A percentile compares a stretch with the other conserved stretches of the same genome.
phyloP scores from a whole-genome alignment of 2,797 vertebrate genomes.

The Myoxocephalus aenaeus region DNA sequence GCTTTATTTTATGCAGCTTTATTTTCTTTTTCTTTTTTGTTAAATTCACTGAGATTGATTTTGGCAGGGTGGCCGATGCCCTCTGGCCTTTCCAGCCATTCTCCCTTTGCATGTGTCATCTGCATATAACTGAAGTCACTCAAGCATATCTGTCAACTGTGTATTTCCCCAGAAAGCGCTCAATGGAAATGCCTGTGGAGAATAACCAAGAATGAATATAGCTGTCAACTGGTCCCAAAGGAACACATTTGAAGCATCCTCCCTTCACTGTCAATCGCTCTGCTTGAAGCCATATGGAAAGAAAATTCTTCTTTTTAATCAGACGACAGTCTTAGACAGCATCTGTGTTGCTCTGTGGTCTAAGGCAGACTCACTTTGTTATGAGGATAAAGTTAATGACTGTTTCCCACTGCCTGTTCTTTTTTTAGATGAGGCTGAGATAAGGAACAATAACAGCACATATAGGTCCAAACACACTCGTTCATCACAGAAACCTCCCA shows the following conservation, averaged over 20 bases:
- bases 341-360: conserved; percentile 27
- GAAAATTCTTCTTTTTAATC: conserved; percentile 57
- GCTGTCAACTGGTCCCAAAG: conserved; percentile 70
- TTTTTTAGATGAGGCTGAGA: conserved; percentile 43
- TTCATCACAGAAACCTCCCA: conserved; percentile 6
- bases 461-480: conserved; percentile 20
- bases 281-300: conserved; percentile 39
- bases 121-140: conserved; percentile 68
- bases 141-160: conserved; percentile 73
- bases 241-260: conserved; percentile 52
- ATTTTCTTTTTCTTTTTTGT: conserved; percentile 8
- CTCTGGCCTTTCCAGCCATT: conserved; percentile 49
- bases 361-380: conserved; percentile 24
- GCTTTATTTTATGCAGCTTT: not conserved
- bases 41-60: conserved; percentile 15
- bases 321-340: conserved; percentile 17
- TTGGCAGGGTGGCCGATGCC: conserved; percentile 33
- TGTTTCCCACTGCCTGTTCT: conserved; percentile 24
- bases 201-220: conserved; percentile 67
- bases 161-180: conserved; percentile 61
- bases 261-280: conserved; percentile 48
- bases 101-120: conserved; percentile 49
- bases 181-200: conserved; percentile 54
- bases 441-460: conserved; percentile 44
- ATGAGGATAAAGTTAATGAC: conserved; percentile 41